Percentiles rank a stretch among this genome's conserved stretches.
These are phyloP conservation scores for Auanema freiburgensis DNA, from an alignment of 2,888 invertebrate genomes.

Conservation along the genomic window DNA sequence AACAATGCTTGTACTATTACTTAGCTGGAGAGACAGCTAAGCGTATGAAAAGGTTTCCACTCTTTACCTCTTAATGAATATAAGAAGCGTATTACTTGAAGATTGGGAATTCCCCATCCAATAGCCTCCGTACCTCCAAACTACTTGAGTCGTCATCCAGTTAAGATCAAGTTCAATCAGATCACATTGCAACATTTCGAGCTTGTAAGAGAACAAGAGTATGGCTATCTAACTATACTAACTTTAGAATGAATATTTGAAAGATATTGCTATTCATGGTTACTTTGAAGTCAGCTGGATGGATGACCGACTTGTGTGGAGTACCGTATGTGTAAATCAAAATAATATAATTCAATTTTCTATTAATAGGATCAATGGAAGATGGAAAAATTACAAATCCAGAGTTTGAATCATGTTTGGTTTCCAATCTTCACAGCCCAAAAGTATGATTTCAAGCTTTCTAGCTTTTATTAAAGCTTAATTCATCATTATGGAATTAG, in stretches of 20 bases:
- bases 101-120: constrained; percentile 54
- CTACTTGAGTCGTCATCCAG: constrained; percentile 44
- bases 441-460: constrained; percentile 27
- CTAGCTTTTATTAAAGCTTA: too few species aligned
- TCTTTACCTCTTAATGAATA: neutral
- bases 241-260: constrained; percentile 60
- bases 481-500: too few species aligned
- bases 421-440: constrained; percentile 57
- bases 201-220: too few species aligned
- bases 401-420: constrained; percentile 61
- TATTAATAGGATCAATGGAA: constrained; percentile 51
- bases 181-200: constrained; percentile 63
- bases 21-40: constrained; percentile 56
- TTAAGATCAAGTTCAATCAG: constrained; percentile 55
- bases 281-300: constrained; percentile 48
- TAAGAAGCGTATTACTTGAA: constrained; percentile 9
- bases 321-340: constrained; percentile 13
- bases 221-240: too few species aligned
- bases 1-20: constrained; percentile 62
- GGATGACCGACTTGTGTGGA: constrained; percentile 32
- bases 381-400: constrained; percentile 54
- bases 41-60: constrained; percentile 27
- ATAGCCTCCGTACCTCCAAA: constrained; percentile 63
- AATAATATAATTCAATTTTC: too few species aligned
- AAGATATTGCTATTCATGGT: constrained; percentile 56